Base-by-base conservation (phyloP, 23 tunicate genomes). In the Botrylloides violaceus region DNA sequence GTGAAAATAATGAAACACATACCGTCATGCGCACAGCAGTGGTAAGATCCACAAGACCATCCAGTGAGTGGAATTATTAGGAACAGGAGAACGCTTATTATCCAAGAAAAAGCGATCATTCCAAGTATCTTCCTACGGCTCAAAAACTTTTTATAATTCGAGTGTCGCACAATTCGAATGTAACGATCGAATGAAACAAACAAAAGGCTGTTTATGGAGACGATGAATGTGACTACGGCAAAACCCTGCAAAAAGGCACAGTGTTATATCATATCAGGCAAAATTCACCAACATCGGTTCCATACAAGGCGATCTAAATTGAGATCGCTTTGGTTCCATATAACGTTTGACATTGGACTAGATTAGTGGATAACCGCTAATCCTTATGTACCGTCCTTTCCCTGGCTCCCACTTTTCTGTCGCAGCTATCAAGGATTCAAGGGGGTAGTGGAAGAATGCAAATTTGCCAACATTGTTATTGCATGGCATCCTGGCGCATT, bases 1-100 rank as follows among this genome's bases (percentile, higher is more conserved):
- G n/a, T n/a, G n/a, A n/a, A n/a, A n/a, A n/a, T n/a, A 60, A 59
- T 18, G 15, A 25, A 29, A 32, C 15, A 37, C 97, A 30, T 60
- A 90, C 97, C 97, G 77, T 90, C 84, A 34, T 70, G 29, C 24
- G 89, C 82, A 57, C 97, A 90, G 82, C 97, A 90, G 26, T 70
- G 73, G 58, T 30, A 72, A 3, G 57, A 78, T 20, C 81, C 76
- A 49, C 97, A 90, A 21, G 90, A 83, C 90, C 90, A 90, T 4
- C 90, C 90, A 5, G 83, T 59, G 47, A 87, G 55, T 5, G 97
- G 97, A 7, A 65, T 64, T 2, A 79, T 68, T 61, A 90, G 57
- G 63, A 83, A 84, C 58, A 79, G 24, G 33, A 61, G 70, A 39
- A 90, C 49, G 1, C 89, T 66, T 1, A 79, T 3, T 2, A 83